These are phyloP conservation scores for Tachystola acroxantha DNA, from an alignment of 2,888 invertebrate species.

Conservation along the genomic window DNA sequence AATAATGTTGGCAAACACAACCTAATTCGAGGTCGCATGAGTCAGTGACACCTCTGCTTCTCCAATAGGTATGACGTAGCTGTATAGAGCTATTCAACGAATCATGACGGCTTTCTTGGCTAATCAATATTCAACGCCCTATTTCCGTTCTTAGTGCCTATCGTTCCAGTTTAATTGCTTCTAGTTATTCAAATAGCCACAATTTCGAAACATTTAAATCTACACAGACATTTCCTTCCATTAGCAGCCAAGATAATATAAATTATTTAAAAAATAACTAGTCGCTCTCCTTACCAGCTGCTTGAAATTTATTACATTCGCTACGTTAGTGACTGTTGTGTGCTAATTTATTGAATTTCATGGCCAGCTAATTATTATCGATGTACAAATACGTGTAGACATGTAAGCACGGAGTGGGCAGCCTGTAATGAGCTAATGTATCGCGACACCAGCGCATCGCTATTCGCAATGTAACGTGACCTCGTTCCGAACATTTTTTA, in stretches of 20 bases:
- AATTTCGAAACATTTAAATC: constrained; percentile 1
- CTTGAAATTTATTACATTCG: constrained; percentile 10
- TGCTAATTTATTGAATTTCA: constrained; percentile 33
- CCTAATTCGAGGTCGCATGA: constrained; percentile 12
- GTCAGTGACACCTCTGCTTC: constrained; percentile 16
- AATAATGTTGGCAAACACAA: constrained; percentile 20
- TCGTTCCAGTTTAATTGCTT: constrained; percentile 18
- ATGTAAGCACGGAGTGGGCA: constrained; percentile 15
- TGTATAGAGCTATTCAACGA: neutral
- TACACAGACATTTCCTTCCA: constrained; percentile 10
- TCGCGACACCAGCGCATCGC: constrained; percentile 25
- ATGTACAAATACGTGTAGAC: constrained; percentile 24
- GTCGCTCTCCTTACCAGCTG: constrained; percentile 12
- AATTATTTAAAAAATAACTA: constrained; percentile 11
- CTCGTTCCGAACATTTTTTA: constrained; percentile 38
- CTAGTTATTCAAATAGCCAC: constrained; percentile 6
- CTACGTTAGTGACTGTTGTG: constrained; percentile 12
- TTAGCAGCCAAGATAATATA: constrained; percentile 14
- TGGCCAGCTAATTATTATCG: constrained; percentile 30
- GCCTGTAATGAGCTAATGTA: constrained; percentile 24
- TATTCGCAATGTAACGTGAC: constrained; percentile 31
- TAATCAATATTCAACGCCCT: constrained; percentile 24
- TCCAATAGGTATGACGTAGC: constrained; percentile 16
- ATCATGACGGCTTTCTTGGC: neutral
- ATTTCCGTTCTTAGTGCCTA: constrained; percentile 27